These are phyloP conservation scores for Limnephilus marmoratus DNA, from an alignment of 2,888 invertebrate genomes.

Conservation along the genomic window DNA sequence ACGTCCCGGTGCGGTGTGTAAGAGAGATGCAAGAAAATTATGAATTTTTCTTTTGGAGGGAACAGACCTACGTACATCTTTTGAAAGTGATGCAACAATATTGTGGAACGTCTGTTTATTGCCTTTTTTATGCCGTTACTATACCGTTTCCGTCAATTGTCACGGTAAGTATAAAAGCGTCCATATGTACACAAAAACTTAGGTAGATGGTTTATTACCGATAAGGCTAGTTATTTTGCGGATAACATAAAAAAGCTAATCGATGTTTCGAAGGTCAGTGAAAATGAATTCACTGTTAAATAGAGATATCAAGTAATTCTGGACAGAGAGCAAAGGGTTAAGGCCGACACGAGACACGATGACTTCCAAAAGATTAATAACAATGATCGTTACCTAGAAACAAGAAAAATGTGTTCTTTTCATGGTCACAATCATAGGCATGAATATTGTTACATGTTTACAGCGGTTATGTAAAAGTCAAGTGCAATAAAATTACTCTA, in stretches of 20 bases:
- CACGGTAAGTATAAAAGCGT: too few species aligned
- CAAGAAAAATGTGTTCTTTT: background rate
- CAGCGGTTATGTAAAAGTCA: background rate
- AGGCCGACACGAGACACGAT: background rate
- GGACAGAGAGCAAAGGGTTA: background rate
- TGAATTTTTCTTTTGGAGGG: too few species aligned
- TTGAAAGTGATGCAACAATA: too few species aligned
- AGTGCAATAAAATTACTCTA: background rate
- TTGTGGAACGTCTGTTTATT: too few species aligned
- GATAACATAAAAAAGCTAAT: background rate
- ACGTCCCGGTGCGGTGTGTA: too few species aligned
- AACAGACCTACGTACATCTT: too few species aligned
- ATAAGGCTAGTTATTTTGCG: background rate
- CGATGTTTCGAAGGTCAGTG: background rate
- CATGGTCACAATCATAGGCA: background rate
- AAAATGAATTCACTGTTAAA: background rate
- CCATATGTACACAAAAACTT: background rate
- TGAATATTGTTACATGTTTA: background rate
- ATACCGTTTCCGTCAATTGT: too few species aligned
- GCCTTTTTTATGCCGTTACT: too few species aligned
- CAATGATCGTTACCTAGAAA: background rate
- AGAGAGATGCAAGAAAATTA: too few species aligned
- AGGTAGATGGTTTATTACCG: background rate
- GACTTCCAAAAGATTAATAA: background rate
- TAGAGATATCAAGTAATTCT: background rate